phyloP scores from a whole-genome alignment of 64 coral and sea anemone species.

The Montipora foliosa region DNA sequence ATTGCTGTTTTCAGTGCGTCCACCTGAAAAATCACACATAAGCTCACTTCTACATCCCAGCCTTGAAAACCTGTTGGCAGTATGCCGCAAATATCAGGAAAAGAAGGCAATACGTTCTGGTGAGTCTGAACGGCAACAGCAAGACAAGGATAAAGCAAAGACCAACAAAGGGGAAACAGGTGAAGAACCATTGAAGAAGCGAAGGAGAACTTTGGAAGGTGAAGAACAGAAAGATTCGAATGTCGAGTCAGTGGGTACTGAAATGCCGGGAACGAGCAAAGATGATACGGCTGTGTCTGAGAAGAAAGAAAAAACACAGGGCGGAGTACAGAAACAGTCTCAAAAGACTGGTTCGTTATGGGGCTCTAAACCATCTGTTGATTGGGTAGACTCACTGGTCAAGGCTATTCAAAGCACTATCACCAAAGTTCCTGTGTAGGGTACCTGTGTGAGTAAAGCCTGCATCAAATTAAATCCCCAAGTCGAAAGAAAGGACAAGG shows the following conservation, averaged over 20 bases:
- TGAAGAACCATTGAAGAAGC: conserved; percentile 33
- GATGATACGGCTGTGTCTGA: not conserved
- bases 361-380: conserved; percentile 42
- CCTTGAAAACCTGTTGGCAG: conserved; percentile 43
- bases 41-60: conserved; percentile 71
- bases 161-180: not conserved
- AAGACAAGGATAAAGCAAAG: conserved; percentile 9
- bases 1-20: conserved; percentile 62
- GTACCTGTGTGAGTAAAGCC: not conserved
- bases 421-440: conserved; percentile 55
- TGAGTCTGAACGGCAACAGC: conserved; percentile 33
- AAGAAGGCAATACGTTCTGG: conserved; percentile 11
- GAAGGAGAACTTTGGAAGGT: conserved; percentile 48
- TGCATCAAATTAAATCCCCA: not conserved
- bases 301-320: conserved; percentile 24
- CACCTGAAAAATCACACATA: conserved; percentile 72
- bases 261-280: conserved; percentile 57
- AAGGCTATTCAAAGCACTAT: conserved; percentile 68
- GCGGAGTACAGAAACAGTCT: conserved; percentile 22
- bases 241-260: not conserved
- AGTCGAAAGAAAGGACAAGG: no score
- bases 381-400: conserved; percentile 66
- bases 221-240: conserved; percentile 31
- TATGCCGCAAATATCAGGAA: conserved; percentile 71
- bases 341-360: conserved; percentile 37